Evolutionary conservation across 2,888 invertebrate species (phyloP).

Genomic region (Eudemis profundana): DNA sequence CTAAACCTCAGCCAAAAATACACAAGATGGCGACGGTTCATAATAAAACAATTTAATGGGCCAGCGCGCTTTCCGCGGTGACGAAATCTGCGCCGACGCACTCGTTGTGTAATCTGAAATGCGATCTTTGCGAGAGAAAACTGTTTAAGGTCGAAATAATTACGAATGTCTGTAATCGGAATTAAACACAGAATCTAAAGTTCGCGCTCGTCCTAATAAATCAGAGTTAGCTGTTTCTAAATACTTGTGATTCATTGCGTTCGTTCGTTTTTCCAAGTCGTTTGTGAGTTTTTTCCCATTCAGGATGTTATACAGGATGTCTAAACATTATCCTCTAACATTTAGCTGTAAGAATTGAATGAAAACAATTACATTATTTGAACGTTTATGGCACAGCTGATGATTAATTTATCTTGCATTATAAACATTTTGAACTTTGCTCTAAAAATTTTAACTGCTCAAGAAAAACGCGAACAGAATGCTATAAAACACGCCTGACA

Average conservation of each 20-base stretch:
- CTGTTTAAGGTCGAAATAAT: slow-evolving; percentile 76
- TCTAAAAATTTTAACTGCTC: slow-evolving; percentile 11
- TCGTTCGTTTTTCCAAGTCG: slow-evolving; percentile 30
- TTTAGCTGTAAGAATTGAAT: background rate
- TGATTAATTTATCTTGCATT: slow-evolving; percentile 1
- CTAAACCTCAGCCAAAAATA: slow-evolving; percentile 84
- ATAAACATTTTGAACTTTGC: background rate
- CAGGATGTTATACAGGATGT: slow-evolving; percentile 27
- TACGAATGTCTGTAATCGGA: slow-evolving; percentile 60
- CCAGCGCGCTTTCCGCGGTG: slow-evolving; percentile 85
- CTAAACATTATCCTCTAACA: background rate
- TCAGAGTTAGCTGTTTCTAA: slow-evolving; percentile 35
- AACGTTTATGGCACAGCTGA: background rate
- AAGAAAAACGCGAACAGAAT: slow-evolving; percentile 16
- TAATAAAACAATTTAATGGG: slow-evolving; percentile 86
- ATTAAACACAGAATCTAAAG: slow-evolving; percentile 47
- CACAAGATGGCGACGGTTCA: slow-evolving; percentile 84
- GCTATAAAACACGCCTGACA: slow-evolving; percentile 38
- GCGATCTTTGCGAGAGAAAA: slow-evolving; percentile 80
- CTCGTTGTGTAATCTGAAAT: slow-evolving; percentile 80
- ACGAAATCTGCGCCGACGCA: slow-evolving; percentile 83
- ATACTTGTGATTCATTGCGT: slow-evolving; percentile 38
- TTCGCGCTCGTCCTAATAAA: slow-evolving; percentile 48
- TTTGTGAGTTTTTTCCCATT: slow-evolving; percentile 28
- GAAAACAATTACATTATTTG: background rate